A percentile compares a stretch with the other conserved stretches of the same genome.
These are phyloP conservation scores for Bubo scandiacus DNA, from an alignment of 2,113 vertebrate species.

Conservation along the genomic window DNA sequence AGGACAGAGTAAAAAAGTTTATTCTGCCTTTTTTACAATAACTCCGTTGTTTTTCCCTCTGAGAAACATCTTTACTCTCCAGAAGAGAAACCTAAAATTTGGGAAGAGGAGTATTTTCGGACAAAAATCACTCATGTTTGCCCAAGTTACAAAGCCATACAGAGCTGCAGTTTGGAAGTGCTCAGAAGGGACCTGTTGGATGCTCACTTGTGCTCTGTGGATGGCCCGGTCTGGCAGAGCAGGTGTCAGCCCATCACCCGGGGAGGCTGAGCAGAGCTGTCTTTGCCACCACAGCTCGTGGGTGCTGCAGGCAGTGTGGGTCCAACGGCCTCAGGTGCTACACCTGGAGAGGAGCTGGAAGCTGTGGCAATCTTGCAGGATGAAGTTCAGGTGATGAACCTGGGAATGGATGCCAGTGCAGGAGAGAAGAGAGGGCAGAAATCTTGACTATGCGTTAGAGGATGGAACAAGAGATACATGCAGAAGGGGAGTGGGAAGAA, in stretches of 20 bases:
- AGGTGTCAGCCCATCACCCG: background rate
- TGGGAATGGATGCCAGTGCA: background rate
- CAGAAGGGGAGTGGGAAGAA: background rate
- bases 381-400: background rate
- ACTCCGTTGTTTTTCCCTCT: background rate
- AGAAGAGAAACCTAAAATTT: background rate
- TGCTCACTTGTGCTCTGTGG: background rate
- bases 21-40: background rate
- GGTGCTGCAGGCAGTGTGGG: background rate
- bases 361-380: background rate
- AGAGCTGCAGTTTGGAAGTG: background rate
- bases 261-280: background rate
- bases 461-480: background rate
- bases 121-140: background rate
- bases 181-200: background rate
- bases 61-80: background rate
- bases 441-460: background rate
- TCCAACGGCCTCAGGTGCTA: rapidly evolving
- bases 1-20: background rate
- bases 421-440: background rate
- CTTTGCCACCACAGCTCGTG: background rate
- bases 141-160: background rate
- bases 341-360: background rate
- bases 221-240: background rate
- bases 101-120: background rate